Percentiles rank a stretch among this genome's conserved stretches.
phyloP scores from a whole-genome alignment of 2,113 vertebrate species.

The Nycticebus coucang region DNA sequence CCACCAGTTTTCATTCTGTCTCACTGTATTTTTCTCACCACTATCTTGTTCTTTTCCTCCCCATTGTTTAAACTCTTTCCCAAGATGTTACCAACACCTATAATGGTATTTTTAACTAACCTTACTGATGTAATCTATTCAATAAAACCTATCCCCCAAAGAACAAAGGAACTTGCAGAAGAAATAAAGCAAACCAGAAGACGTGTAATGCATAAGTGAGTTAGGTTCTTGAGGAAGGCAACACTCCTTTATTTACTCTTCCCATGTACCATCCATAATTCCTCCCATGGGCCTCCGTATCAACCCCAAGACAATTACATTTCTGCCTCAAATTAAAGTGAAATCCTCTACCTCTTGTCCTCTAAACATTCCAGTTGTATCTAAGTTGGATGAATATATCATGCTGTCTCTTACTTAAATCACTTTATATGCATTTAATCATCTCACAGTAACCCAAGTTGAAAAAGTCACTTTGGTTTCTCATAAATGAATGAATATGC shows the following conservation, averaged over 20 bases:
- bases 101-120: slow-evolving; percentile 36
- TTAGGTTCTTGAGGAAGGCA: slow-evolving; percentile 52
- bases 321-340: slow-evolving; percentile 44
- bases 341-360: neutral
- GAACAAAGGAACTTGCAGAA: slow-evolving; percentile 40
- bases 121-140: slow-evolving; percentile 34
- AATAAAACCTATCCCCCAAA: slow-evolving; percentile 37
- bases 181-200: slow-evolving; percentile 53
- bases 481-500: slow-evolving; percentile 49
- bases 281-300: neutral
- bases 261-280: neutral
- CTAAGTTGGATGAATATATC: neutral
- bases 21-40: slow-evolving; percentile 17
- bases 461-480: slow-evolving; percentile 69
- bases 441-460: slow-evolving; percentile 7
- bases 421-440: slow-evolving; percentile 16
- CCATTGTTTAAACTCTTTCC: slow-evolving; percentile 10
- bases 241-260: slow-evolving; percentile 11
- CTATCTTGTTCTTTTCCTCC: slow-evolving; percentile 18
- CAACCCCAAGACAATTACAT: neutral
- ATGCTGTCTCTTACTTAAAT: slow-evolving; percentile 40
- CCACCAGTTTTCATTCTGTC: slow-evolving; percentile 22
- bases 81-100: slow-evolving; percentile 4
- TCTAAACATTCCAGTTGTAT: neutral
- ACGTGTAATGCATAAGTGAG: neutral